phyloP scores from a whole-genome alignment of 2,113 vertebrate genomes.

The Carassius gibelio region DNA sequence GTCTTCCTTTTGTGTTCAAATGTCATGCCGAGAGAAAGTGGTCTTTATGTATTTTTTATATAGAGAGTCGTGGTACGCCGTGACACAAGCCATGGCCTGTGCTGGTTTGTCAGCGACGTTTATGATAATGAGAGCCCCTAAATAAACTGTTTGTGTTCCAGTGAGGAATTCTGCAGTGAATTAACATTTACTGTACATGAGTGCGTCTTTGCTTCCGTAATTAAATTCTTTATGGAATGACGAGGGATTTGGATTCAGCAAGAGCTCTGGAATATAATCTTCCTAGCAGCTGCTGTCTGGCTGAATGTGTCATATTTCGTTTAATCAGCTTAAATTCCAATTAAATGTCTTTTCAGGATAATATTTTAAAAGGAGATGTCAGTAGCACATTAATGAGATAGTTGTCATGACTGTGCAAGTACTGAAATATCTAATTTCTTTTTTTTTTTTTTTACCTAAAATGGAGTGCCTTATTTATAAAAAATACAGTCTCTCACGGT shows the following conservation, averaged over 20 bases:
- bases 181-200: slow-evolving; percentile 26
- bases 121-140: slow-evolving; percentile 27
- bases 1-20: slow-evolving; percentile 27
- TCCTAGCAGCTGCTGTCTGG: slow-evolving; percentile 9
- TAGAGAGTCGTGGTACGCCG: slow-evolving; percentile 26
- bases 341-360: slow-evolving; percentile 31
- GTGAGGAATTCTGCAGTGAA: slow-evolving; percentile 26
- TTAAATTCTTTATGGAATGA: slow-evolving; percentile 29
- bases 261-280: slow-evolving; percentile 20
- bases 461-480: too few relatives aligned
- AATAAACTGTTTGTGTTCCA: slow-evolving; percentile 48
- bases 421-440: not conserved
- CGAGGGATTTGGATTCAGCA: slow-evolving; percentile 4
- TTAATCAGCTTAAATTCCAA: slow-evolving; percentile 43
- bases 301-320: slow-evolving; percentile 45
- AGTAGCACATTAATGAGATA: not conserved
- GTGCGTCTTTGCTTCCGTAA: not conserved
- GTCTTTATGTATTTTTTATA: slow-evolving; percentile 53
- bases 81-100: slow-evolving; percentile 16
- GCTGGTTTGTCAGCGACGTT: not conserved
- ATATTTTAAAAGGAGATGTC: not conserved
- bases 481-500: not conserved
- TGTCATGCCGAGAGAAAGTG: slow-evolving; percentile 38
- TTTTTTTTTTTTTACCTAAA: too few relatives aligned
- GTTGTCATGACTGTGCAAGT: not conserved